A percentile compares a stretch with the other conserved stretches of the same genome.
These are phyloP conservation scores for Phenganax subtilis DNA, from an alignment of 92 coral and sea anemone genomes.

Conservation along the genomic window DNA sequence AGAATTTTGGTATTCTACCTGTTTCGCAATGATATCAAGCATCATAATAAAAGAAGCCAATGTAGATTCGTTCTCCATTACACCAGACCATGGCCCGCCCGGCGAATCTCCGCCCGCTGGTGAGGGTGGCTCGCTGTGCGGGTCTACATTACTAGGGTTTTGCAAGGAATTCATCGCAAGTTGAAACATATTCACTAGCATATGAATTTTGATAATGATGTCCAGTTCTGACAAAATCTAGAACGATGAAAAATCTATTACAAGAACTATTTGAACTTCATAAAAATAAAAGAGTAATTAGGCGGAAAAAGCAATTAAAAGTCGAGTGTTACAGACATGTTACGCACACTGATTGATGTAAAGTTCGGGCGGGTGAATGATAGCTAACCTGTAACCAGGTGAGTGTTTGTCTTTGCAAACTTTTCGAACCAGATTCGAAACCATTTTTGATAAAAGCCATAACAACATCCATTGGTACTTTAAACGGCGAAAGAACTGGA, in stretches of 20 bases:
- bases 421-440: conserved; percentile 70
- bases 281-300: background rate
- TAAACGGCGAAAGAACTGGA: conserved; percentile 77
- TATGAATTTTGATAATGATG: conserved; percentile 72
- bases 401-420: conserved; percentile 73
- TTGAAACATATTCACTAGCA: conserved; percentile 80
- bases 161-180: conserved; percentile 57
- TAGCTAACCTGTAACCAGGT: conserved; percentile 85
- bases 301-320: background rate
- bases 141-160: conserved; percentile 38
- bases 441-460: conserved; percentile 81
- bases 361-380: no score
- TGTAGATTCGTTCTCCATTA: conserved; percentile 68
- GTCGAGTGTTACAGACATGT: background rate
- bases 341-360: no score
- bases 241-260: background rate
- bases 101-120: conserved; percentile 28
- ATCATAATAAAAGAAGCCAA: conserved; percentile 86
- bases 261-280: background rate
- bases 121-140: conserved; percentile 62
- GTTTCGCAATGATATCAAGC: conserved; percentile 94
- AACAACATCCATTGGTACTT: conserved; percentile 65
- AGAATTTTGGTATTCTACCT: conserved; percentile 42
- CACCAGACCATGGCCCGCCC: conserved; percentile 36
- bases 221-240: conserved; percentile 87